These are phyloP conservation scores for Cydia fagiglandana DNA, from an alignment of 1,140 invertebrate genomes.

Conservation along the genomic window DNA sequence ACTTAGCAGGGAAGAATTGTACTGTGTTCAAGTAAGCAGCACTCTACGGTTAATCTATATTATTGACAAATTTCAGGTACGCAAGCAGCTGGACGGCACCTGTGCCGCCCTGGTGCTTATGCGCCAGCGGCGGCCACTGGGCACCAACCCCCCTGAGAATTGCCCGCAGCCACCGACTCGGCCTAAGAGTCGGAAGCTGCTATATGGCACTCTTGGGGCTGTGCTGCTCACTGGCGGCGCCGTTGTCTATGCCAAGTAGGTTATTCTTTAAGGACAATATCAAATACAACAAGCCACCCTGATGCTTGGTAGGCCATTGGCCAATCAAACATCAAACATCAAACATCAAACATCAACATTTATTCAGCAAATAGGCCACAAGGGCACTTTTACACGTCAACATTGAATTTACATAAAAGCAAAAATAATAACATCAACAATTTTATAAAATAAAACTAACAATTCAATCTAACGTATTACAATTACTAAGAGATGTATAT, in stretches of 20 bases:
- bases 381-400: no score
- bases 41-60: background rate
- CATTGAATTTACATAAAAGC: no score
- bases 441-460: no score
- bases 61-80: conserved; percentile 49
- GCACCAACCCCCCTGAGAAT: conserved; percentile 43
- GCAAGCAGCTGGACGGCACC: conserved; percentile 67
- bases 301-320: no score
- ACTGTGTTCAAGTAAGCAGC: no score
- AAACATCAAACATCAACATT: no score
- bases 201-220: conserved; percentile 61
- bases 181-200: conserved; percentile 55
- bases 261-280: background rate
- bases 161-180: conserved; percentile 36
- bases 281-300: no score
- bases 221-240: conserved; percentile 80
- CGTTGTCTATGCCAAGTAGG: conserved; percentile 84
- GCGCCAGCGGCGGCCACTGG: conserved; percentile 52
- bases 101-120: conserved; percentile 66
- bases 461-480: no score
- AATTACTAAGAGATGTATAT: no score
- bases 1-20: background rate
- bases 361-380: no score
- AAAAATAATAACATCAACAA: no score
- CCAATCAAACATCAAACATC: no score